phyloP scores from a whole-genome alignment of 30 jellyfish, hydroid and myxozoan genomes.

The Cassiopea xamachana region DNA sequence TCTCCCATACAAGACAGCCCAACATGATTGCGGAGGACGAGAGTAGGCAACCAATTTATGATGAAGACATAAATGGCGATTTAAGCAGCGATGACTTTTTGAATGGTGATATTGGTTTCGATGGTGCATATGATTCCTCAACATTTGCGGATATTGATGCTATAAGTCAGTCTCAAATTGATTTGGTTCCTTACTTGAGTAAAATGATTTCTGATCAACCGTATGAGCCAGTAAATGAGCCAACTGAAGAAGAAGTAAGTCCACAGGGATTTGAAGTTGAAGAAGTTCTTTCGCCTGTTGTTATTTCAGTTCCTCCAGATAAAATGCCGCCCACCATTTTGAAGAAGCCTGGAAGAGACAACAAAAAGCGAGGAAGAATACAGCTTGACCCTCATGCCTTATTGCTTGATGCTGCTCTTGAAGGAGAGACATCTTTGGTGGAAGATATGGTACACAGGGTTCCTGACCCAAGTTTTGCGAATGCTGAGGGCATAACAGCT shows the following conservation, averaged over 20 bases:
- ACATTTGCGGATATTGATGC: conserved; percentile 93
- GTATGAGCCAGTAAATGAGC: conserved; percentile 39
- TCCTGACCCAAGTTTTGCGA: conserved; percentile 96
- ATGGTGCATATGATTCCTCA: conserved; percentile 23
- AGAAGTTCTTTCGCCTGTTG: conserved; percentile 70
- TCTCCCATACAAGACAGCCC: conserved; percentile 65
- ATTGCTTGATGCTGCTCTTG: conserved; percentile 95
- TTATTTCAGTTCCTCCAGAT: conserved; percentile 88
- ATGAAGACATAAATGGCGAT: not conserved
- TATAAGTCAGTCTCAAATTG: conserved; percentile 86
- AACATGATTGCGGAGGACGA: conserved; percentile 6
- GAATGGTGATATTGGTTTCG: not conserved
- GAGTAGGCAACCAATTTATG: not conserved
- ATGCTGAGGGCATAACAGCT: conserved; percentile 99
- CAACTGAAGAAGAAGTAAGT: conserved; percentile 59
- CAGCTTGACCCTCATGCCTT: conserved; percentile 96
- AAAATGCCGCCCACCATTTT: conserved; percentile 96
- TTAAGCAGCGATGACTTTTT: not conserved
- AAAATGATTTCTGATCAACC: conserved; percentile 56
- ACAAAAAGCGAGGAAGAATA: conserved; percentile 88
- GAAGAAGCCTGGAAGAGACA: conserved; percentile 89
- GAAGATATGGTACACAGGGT: conserved; percentile 83
- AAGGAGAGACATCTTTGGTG: conserved; percentile 90
- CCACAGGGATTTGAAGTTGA: conserved; percentile 70
- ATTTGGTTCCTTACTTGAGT: conserved; percentile 64